These are phyloP conservation scores for Cheilosia scutellata DNA, from an alignment of 2,888 invertebrate species.

Conservation along the genomic window DNA sequence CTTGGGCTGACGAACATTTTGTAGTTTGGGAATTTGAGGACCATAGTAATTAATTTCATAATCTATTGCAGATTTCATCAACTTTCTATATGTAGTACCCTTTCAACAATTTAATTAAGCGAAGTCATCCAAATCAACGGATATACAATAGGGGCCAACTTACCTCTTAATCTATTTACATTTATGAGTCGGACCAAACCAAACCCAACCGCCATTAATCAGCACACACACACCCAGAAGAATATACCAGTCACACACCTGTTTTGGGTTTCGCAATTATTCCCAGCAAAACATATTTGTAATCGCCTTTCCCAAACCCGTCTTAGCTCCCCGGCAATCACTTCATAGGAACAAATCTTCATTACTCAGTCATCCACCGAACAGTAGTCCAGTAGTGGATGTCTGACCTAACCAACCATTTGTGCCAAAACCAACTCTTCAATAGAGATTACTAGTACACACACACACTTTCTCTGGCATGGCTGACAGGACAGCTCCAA, in stretches of 20 bases:
- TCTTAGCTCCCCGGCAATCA: constrained; percentile 16
- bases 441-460: constrained; percentile 52
- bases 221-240: constrained; percentile 29
- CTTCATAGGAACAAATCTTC: constrained; percentile 57
- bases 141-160: constrained; percentile 15
- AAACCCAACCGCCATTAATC: constrained; percentile 53
- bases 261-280: constrained; percentile 34
- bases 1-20: too few relatives aligned
- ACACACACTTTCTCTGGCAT: neutral
- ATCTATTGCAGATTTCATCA: too few relatives aligned
- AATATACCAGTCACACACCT: constrained; percentile 22
- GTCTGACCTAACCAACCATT: constrained; percentile 44
- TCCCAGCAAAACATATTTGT: constrained; percentile 50
- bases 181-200: constrained; percentile 40
- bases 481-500: neutral
- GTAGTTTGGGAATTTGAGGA: too few relatives aligned
- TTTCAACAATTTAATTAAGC: constrained; percentile 51
- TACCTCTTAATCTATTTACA: constrained; percentile 15
- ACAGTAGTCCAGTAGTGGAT: constrained; percentile 6
- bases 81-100: neutral
- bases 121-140: constrained; percentile 52
- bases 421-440: constrained; percentile 33
- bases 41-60: too few relatives aligned
- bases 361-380: constrained; percentile 47
- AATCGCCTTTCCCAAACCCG: constrained; percentile 41